Conservation (phyloP, 2,113 vertebrate genomes). For the Microcebus lehilahytsara region DNA sequence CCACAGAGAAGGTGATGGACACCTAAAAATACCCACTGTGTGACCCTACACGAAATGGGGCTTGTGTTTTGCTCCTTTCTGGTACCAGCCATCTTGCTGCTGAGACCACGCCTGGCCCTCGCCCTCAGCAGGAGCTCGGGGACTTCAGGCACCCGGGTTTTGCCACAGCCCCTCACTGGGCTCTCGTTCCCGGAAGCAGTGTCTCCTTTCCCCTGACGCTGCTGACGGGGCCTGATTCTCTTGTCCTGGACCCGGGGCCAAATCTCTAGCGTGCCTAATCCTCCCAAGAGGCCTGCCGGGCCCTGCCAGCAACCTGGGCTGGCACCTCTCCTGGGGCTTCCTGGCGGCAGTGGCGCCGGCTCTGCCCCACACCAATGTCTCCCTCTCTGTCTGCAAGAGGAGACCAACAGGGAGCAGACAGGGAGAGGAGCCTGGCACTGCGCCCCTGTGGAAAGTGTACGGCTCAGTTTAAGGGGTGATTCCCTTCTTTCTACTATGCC, state of each 20-base stretch:
- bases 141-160: not conserved
- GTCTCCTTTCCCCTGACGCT: not conserved
- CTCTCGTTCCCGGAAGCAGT: not conserved
- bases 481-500: not conserved
- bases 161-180: not conserved
- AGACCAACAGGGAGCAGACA: not conserved
- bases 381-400: not conserved
- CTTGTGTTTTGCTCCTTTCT: not conserved
- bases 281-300: not conserved
- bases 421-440: not conserved
- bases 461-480: not conserved
- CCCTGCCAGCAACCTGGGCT: not conserved
- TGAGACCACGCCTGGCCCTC: not conserved
- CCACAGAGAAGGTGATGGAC: not conserved
- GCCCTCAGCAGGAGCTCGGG: not conserved
- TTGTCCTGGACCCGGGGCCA: not conserved
- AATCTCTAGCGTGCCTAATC: not conserved
- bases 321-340: not conserved
- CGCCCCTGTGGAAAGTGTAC: not conserved
- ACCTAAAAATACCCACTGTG: not conserved
- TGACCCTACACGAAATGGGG: not conserved
- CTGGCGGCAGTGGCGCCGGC: not conserved
- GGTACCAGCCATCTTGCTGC: not conserved
- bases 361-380: rapidly evolving
- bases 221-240: too few relatives aligned